Percentiles rank a stretch among this genome's conserved stretches.
These are phyloP conservation scores for Metopia argyrocephala DNA, from an alignment of 2,888 invertebrate species.

Conservation along the genomic window DNA sequence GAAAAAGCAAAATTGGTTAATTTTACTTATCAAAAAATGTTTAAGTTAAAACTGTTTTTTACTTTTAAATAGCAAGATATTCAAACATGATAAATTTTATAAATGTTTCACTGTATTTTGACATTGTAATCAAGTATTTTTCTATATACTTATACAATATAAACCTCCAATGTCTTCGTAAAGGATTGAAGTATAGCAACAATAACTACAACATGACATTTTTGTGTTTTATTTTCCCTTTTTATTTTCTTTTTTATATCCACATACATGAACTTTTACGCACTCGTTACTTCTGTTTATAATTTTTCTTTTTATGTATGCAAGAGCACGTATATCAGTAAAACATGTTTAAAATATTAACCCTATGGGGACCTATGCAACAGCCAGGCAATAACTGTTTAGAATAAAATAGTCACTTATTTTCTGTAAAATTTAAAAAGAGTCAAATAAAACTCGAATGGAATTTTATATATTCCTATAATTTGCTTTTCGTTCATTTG, in stretches of 20 bases:
- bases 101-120: constrained; percentile 9
- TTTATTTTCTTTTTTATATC: not conserved
- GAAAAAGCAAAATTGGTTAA: too few relatives aligned
- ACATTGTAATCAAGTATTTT: not conserved
- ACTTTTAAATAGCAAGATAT: too few relatives aligned
- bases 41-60: too few relatives aligned
- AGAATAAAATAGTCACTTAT: too few relatives aligned
- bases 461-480: too few relatives aligned
- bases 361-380: constrained; percentile 58
- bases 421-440: too few relatives aligned
- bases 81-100: not conserved
- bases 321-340: constrained; percentile 52
- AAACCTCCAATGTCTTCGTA: constrained; percentile 10
- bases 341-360: constrained; percentile 65
- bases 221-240: too few relatives aligned
- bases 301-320: not conserved
- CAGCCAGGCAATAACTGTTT: constrained; percentile 15
- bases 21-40: too few relatives aligned
- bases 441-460: too few relatives aligned
- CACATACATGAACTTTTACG: not conserved
- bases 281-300: not conserved
- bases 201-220: constrained; percentile 9
- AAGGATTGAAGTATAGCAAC: constrained; percentile 40
- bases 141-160: not conserved
- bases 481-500: too few relatives aligned